These are phyloP conservation scores for Probosciger aterrimus DNA, from an alignment of 2,113 vertebrate species.

Conservation along the genomic window DNA sequence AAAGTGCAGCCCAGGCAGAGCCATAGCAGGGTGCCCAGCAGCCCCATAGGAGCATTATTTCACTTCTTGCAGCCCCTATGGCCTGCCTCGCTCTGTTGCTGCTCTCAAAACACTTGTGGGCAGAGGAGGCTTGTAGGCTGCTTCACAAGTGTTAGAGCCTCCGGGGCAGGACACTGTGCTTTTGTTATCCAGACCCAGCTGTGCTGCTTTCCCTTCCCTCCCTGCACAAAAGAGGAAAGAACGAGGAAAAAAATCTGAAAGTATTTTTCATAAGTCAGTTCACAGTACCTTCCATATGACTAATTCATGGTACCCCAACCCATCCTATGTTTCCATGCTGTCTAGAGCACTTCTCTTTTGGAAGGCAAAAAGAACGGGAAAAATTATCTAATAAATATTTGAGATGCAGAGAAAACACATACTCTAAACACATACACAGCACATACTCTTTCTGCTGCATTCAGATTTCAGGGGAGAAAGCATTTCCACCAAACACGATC, in stretches of 20 bases:
- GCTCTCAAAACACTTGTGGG: background rate
- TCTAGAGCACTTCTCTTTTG: background rate
- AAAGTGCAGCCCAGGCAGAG: background rate
- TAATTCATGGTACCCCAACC: background rate
- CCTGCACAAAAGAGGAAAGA: background rate
- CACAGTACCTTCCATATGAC: background rate
- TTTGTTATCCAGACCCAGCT: background rate
- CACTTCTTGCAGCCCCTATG: rapidly evolving
- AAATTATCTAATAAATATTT: rapidly evolving
- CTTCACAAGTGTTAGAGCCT: background rate
- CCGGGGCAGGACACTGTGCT: background rate
- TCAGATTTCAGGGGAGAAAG: background rate
- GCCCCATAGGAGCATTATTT: background rate
- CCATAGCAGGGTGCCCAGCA: rapidly evolving
- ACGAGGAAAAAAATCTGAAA: background rate
- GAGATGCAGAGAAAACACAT: background rate
- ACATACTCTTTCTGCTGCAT: background rate
- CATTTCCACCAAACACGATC: background rate
- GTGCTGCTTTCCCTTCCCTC: background rate
- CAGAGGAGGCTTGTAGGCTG: background rate
- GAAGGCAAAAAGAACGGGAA: background rate
- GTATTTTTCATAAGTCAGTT: background rate
- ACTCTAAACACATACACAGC: background rate
- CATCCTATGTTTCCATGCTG: background rate
- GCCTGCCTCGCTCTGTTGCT: background rate